Evolutionary conservation across 2,797 vertebrate species (phyloP), one percentile per base, ranked within the genome.

Genomic region (Phrynocephalus guinanensis): DNA sequence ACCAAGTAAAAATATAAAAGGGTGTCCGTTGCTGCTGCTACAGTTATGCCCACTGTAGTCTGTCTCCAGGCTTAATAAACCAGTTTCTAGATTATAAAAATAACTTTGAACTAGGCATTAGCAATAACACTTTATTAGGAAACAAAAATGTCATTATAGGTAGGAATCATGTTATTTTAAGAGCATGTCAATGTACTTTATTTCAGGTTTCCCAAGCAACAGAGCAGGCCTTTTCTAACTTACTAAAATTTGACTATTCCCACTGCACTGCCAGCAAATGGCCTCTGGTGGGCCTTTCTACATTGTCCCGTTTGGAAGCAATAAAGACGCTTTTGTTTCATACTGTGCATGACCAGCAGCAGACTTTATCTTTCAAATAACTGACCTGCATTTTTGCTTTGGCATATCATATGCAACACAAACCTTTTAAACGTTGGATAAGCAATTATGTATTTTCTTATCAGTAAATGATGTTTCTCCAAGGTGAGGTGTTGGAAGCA

Each of bases 381-480:
- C 5, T 15, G 56, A 90, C 33, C 18, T 76, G 24, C 63, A 88
- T 66, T 82, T 88, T 90, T 56, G 82, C 24, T 71, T 60, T 11
- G 80, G 4, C 2, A 0, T 79, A 50, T 76, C 3, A 33, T 77
- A 50, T 67, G 66, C 50, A 60, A 50, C 44, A 0, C 2, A 75
- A 87, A 76, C 28, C 22, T 75, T 80, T 38, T 82, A 1, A 24
- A 89, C 85, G 63, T 50, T 76, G 30, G 80, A 11, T 66, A 72
- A 1, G 71, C 10, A 44, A 18, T 15, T 56, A 38, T 50, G 15
- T 18, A 90, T 93, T 87, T 26, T 0, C 7, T 89, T 3, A 75
- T 18, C 22, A 44, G 72, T 38, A 30, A 63, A 63, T 63, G 16
- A 20, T 18, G 60, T 18, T 63, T 63, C 18, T 63, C 20, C 5